phyloP scores from a whole-genome alignment of 1,140 invertebrate genomes.

The Chlorops oryzae region DNA sequence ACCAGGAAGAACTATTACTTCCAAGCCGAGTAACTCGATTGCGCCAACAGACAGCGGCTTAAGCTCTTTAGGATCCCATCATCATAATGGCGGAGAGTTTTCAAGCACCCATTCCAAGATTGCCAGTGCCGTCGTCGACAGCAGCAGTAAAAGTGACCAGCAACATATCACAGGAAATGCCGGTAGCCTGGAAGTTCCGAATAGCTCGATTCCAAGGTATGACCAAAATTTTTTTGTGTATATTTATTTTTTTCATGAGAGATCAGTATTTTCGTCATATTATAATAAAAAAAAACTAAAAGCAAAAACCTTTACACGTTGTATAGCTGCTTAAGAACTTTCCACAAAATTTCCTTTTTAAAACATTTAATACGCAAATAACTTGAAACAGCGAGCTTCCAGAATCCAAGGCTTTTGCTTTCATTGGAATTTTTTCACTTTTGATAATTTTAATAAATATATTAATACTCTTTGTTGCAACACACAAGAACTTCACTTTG shows the following conservation, averaged over 20 bases:
- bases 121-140: not conserved
- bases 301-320: not conserved
- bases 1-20: not conserved
- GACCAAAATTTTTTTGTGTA: not conserved
- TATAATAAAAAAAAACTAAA: no score
- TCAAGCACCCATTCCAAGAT: not conserved
- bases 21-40: constrained; percentile 7
- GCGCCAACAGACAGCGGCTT: not conserved
- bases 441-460: no score
- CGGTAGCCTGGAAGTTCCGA: constrained; percentile 35
- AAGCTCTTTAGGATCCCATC: not conserved
- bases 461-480: no score
- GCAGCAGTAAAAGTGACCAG: constrained; percentile 12
- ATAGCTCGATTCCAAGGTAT: constrained; percentile 38
- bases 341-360: not conserved
- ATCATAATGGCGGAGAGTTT: constrained; percentile 19
- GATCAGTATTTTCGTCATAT: no score
- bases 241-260: no score
- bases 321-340: not conserved
- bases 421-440: no score
- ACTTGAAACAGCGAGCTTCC: not conserved
- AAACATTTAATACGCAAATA: not conserved
- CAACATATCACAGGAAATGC: constrained; percentile 20
- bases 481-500: no score
- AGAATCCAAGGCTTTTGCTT: no score